Evolutionary conservation across 92 coral and sea anemone species (phyloP), one percentile per base, ranked within the genome.

Genomic region (Actinernus sp.): DNA sequence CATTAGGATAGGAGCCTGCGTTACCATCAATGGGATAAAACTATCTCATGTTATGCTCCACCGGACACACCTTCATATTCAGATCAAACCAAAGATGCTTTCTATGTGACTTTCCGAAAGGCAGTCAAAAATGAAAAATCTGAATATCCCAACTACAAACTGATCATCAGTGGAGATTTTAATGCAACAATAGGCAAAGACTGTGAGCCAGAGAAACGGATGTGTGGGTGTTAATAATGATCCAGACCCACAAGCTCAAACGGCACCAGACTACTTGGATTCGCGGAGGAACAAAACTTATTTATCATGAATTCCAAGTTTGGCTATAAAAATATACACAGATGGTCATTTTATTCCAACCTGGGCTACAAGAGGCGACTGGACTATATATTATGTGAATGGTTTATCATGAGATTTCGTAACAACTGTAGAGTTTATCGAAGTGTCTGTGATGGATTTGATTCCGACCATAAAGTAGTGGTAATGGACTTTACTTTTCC

Each of bases 301-400:
- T 31, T 30, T 30, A 30, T 58, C 16, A 6, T 55, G 8, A 22
- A 55, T 17, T 25, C 62, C 3, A 45, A 41, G 54, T 61, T 2
- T 26, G 68, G 4, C 37, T 37, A 28, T 25, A 38, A 51, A 61
- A 38, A 67, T 12, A 36, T 19, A 67, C 61, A 67, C 37, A 67
- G 74, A 25, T 67, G 74, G 74, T 67, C 74, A 4, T 63, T 50
- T 49, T 48, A 61, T 33, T 61, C 68, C 25, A 4, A 67, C 61
- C 63, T 67, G 31, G 51, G 74, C 19, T 66, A 66, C 27, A 66
- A 30, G n/a, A 43, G 74, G 26, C 2, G 74, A 23, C 63, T 67
- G 0, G 63, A 67, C 32, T 67, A 67, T 33, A 67, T 67, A 11
- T 27, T 67, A n/a, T 20, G 31, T 31, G 74, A 67, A 36, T 67